phyloP scores from a whole-genome alignment of 2,888 invertebrate species.

The Lypha dubia region DNA sequence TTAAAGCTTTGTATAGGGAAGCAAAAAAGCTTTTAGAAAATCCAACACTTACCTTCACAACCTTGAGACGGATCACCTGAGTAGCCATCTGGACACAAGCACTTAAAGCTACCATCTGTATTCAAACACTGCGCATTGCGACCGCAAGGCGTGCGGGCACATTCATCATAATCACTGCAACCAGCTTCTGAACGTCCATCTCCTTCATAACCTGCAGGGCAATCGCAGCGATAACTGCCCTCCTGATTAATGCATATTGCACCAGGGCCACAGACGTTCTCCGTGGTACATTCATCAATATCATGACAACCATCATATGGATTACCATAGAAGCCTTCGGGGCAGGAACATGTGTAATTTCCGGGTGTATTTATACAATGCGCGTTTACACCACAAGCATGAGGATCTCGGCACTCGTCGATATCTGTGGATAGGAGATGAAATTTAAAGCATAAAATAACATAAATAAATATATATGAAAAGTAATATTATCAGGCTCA shows the following conservation, averaged over 20 bases:
- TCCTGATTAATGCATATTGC: conserved; percentile 91
- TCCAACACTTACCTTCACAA: conserved; percentile 87
- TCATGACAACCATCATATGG: conserved; percentile 91
- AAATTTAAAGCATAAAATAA: neutral
- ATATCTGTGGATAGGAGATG: conserved; percentile 86
- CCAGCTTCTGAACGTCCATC: conserved; percentile 88
- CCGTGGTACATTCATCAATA: conserved; percentile 91
- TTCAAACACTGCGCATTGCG: conserved; percentile 91
- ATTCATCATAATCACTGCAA: conserved; percentile 91
- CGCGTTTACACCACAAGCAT: conserved; percentile 92
- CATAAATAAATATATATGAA: too few species aligned
- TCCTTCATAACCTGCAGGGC: conserved; percentile 92
- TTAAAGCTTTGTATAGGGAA: conserved; percentile 27
- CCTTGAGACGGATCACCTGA: conserved; percentile 90
- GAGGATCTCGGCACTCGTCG: conserved; percentile 92
- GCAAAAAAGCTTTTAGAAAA: conserved; percentile 28
- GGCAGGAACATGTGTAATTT: conserved; percentile 94
- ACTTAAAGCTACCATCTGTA: conserved; percentile 90
- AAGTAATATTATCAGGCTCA: too few species aligned
- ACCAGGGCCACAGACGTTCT: conserved; percentile 89
- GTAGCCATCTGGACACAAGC: conserved; percentile 92
- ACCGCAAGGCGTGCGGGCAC: conserved; percentile 90
- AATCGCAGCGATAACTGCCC: conserved; percentile 92
- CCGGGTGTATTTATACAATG: conserved; percentile 92
- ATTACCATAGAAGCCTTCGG: conserved; percentile 92